Conservation (phyloP, 2,888 invertebrate genomes). For the Portevinia maculata region DNA sequence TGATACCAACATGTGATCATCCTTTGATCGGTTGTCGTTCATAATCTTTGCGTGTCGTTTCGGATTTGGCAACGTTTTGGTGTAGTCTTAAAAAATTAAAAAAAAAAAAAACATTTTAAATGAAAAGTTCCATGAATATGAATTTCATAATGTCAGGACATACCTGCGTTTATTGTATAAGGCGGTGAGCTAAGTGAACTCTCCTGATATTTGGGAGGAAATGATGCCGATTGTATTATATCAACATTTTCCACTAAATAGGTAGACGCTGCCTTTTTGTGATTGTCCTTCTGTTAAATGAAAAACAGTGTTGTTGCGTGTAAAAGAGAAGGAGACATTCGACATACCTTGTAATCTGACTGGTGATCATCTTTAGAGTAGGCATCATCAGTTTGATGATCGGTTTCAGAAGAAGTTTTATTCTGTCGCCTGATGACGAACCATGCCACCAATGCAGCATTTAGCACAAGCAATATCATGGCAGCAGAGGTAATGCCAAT, state of each 20-base stretch:
- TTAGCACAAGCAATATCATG: slow-evolving; percentile 79
- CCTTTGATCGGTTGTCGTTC: slow-evolving; percentile 80
- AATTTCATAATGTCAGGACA: not conserved
- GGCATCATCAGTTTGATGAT: slow-evolving; percentile 80
- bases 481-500: slow-evolving; percentile 81
- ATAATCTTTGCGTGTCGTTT: slow-evolving; percentile 80
- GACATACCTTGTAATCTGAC: slow-evolving; percentile 80
- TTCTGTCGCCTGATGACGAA: slow-evolving; percentile 81
- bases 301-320: slow-evolving; percentile 1
- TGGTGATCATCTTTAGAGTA: slow-evolving; percentile 81
- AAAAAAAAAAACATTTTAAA: not conserved
- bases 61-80: slow-evolving; percentile 81
- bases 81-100: slow-evolving; percentile 77
- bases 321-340: not conserved
- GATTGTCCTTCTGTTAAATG: slow-evolving; percentile 80
- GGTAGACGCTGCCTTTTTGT: slow-evolving; percentile 81
- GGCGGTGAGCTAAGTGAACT: slow-evolving; percentile 81
- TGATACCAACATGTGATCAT: slow-evolving; percentile 81
- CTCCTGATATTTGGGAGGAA: slow-evolving; percentile 81
- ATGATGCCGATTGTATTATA: slow-evolving; percentile 81
- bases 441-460: slow-evolving; percentile 81
- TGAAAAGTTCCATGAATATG: too few species aligned
- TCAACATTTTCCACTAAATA: slow-evolving; percentile 81
- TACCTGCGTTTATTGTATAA: slow-evolving; percentile 75
- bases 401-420: slow-evolving; percentile 79